Percentiles rank a stretch among this genome's conserved stretches.
These are phyloP conservation scores for Dicentrarchus labrax DNA, from an alignment of 2,113 vertebrate species.

Conservation along the genomic window DNA sequence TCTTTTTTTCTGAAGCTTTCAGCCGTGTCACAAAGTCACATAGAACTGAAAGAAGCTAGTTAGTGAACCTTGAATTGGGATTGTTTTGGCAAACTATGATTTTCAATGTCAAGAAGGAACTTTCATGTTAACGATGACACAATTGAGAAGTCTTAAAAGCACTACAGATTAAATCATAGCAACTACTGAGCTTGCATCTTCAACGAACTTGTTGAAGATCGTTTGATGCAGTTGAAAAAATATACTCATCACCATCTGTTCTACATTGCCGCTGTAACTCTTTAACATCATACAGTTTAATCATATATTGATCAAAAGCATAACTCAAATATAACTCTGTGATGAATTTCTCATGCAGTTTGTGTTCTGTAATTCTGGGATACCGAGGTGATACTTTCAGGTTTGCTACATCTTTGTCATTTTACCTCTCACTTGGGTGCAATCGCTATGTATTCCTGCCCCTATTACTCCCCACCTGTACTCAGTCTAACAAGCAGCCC, in stretches of 20 bases:
- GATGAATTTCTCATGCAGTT: no score
- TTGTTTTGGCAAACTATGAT: background rate
- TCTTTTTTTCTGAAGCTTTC: background rate
- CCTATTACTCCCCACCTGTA: conserved; percentile 34
- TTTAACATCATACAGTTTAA: background rate
- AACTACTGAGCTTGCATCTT: background rate
- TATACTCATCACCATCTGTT: background rate
- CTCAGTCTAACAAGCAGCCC: conserved; percentile 60
- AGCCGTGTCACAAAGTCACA: no score
- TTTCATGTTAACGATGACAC: background rate
- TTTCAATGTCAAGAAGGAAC: background rate
- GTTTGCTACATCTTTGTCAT: no score
- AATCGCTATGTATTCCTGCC: background rate
- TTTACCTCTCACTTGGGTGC: no score
- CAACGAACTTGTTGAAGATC: background rate
- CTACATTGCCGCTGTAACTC: background rate
- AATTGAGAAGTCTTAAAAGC: background rate
- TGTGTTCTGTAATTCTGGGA: no score
- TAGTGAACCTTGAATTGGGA: background rate
- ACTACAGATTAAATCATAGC: background rate
- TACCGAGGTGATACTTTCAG: no score
- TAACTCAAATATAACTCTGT: no score
- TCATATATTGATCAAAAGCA: background rate
- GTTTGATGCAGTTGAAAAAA: background rate
- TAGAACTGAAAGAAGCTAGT: background rate